Percentiles rank a stretch among this genome's conserved stretches.
These are phyloP conservation scores for Candidula unifasciata DNA, from an alignment of 2,888 invertebrate species.

Conservation along the genomic window DNA sequence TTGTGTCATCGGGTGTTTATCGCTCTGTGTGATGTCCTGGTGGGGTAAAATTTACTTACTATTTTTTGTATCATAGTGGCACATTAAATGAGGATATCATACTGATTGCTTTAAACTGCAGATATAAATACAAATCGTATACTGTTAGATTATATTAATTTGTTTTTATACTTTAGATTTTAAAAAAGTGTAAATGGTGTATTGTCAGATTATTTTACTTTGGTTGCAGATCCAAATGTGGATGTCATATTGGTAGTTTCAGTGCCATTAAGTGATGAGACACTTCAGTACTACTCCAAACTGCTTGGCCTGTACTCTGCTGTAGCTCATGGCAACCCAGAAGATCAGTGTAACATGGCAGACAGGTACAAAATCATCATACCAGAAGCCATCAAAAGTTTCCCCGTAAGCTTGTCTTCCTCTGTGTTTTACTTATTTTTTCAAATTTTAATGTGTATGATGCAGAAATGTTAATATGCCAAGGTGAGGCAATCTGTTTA, in stretches of 20 bases:
- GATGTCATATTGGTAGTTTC: constrained; percentile 78
- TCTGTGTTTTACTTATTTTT: neutral
- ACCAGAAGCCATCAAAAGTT: constrained; percentile 77
- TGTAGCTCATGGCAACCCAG: constrained; percentile 74
- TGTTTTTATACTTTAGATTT: too few relatives aligned
- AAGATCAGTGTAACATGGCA: constrained; percentile 72
- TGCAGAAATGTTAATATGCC: too few relatives aligned
- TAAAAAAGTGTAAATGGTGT: too few relatives aligned
- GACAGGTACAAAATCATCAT: constrained; percentile 76
- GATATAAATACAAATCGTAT: too few relatives aligned
- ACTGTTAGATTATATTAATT: too few relatives aligned
- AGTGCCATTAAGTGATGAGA: constrained; percentile 77
- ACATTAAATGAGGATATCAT: too few relatives aligned
- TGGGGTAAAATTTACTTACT: too few relatives aligned
- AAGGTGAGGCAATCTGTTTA: too few relatives aligned
- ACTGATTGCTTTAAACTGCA: too few relatives aligned
- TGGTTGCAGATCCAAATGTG: constrained; percentile 76
- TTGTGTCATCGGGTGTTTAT: too few relatives aligned
- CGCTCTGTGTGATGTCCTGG: too few relatives aligned
- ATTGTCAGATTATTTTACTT: neutral
- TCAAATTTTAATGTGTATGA: neutral
- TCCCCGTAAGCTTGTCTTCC: constrained; percentile 72
- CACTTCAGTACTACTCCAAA: constrained; percentile 77
- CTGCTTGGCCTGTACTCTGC: constrained; percentile 75
- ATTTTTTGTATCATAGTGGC: too few relatives aligned